These are phyloP conservation scores for Drosophila prosaltans DNA, from an alignment of 1,140 invertebrate species.

Conservation along the genomic window DNA sequence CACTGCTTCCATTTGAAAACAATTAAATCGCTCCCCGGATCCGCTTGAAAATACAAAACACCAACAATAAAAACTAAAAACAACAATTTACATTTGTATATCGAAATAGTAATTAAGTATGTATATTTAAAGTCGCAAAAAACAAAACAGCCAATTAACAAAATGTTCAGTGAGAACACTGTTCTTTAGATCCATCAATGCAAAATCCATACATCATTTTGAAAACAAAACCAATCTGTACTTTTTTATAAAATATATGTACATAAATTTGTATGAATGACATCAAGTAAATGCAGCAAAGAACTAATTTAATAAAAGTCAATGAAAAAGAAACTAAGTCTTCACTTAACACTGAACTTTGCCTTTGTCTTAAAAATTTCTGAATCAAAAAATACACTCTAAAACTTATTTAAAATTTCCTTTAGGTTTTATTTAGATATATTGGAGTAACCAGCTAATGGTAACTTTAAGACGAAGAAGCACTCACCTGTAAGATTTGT, in stretches of 20 bases:
- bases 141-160: conserved; percentile 47
- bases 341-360: too few relatives aligned
- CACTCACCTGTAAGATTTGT: too few relatives aligned
- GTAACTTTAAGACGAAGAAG: too few relatives aligned
- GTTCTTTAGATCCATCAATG: conserved; percentile 59
- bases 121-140: conserved; percentile 37
- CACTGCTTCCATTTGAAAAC: neutral
- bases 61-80: neutral
- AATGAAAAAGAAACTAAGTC: conserved; percentile 19
- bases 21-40: neutral
- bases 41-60: conserved; percentile 24
- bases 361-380: too few relatives aligned
- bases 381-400: too few relatives aligned
- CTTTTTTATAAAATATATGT: conserved; percentile 72
- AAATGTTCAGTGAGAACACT: conserved; percentile 67
- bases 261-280: conserved; percentile 44
- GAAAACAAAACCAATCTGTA: conserved; percentile 72
- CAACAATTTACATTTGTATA: neutral
- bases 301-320: conserved; percentile 41
- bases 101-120: neutral
- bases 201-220: conserved; percentile 55
- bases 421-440: too few relatives aligned
- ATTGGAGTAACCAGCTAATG: too few relatives aligned
- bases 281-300: conserved; percentile 51
- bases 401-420: too few relatives aligned